Conservation (phyloP, 1,140 invertebrate genomes). For the Brachionus manjavacas region DNA sequence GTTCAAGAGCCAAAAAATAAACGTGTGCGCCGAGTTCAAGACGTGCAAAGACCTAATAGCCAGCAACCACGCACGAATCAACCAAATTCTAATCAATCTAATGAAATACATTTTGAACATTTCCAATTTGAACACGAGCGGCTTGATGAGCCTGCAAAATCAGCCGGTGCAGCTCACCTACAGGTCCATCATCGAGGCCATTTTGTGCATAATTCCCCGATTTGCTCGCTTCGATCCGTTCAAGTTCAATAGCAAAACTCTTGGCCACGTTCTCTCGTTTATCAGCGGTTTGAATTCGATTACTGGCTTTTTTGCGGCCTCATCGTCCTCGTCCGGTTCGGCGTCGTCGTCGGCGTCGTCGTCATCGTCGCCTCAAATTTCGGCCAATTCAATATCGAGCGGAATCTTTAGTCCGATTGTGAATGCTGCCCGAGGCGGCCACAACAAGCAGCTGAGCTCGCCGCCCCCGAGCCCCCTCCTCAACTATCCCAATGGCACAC, state of each 20-base stretch:
- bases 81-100: background rate
- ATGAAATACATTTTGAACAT: constrained; percentile 4
- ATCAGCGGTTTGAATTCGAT: background rate
- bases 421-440: too few species aligned
- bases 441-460: background rate
- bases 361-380: background rate
- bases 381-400: background rate
- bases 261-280: background rate
- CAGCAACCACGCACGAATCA: background rate
- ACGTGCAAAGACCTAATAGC: background rate
- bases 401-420: background rate
- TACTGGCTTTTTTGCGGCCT: background rate
- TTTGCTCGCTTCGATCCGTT: constrained; percentile 8
- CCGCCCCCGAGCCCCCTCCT: too few species aligned
- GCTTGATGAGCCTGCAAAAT: background rate
- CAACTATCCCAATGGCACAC: background rate
- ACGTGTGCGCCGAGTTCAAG: background rate
- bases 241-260: background rate
- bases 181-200: background rate
- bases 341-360: background rate
- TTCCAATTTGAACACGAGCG: background rate
- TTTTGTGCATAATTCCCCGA: background rate
- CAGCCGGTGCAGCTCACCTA: background rate
- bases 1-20: constrained; percentile 36
- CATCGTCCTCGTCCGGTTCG: background rate